Evolutionary conservation across 2,888 invertebrate genomes (phyloP), one percentile per base, ranked within the genome.

Genomic region (Yponomeuta evonymella): DNA sequence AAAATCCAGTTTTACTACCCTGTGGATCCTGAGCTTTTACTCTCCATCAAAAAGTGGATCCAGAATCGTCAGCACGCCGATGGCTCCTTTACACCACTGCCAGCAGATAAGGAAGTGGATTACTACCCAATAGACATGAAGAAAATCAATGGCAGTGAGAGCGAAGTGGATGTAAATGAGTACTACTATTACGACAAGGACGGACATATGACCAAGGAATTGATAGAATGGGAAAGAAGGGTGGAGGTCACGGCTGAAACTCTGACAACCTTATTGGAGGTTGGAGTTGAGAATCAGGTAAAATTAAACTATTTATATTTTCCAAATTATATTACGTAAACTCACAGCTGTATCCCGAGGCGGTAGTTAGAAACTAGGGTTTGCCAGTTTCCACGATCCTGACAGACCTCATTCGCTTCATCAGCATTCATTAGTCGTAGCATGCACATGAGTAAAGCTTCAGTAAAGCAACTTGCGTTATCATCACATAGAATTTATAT

Each of bases 231-330:
- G 81, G 94, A 94, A 75, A 90, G 93, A 74, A 92, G 89, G 71
- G 93, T 94, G 6, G 94, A 94, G 83, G 90, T 94, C 0, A 95
- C 95, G 0, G 94, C 94, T 0, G 94, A 94, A 77, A 94, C 95
- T 1, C 84, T 95, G 67, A 93, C 93, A 1, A 89, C 94, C 33
- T 85, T 95, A 11, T 88, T 94, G 74, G 94, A 94, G 86, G 93
- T 94, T 75, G 94, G 94, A 70, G 88, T 94, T 48, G 93, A 94
- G 75, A 93, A 88, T 80, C 89, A 93, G 84, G 93, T 93, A 8
- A 43, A 43, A 33, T 33, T 33, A 23, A 23, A 23, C 23, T 23
- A 23, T 23, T 0, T 23, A 23, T 23, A 23, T 23, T 23, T 23
- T 23, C 23, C 23, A 23, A 23, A 23, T 23, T 23, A 23, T 1